Evolutionary conservation across 2,888 invertebrate species (phyloP).

Genomic region (Epirrhoe tristata): DNA sequence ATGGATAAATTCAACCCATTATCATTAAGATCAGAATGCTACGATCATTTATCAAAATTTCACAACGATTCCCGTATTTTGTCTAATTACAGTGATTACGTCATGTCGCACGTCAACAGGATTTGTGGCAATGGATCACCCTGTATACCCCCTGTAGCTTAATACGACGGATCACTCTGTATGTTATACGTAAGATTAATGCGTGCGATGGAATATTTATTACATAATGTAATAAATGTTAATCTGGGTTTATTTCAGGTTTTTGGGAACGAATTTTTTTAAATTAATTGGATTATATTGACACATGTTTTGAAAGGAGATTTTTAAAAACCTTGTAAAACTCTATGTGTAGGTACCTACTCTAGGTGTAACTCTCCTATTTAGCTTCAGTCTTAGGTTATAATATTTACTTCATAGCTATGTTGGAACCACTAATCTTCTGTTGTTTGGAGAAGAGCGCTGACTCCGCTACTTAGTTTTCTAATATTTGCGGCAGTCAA

Average conservation of each 20-base stretch:
- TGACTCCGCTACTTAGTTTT: too few relatives aligned
- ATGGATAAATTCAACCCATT: background rate
- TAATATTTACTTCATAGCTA: too few relatives aligned
- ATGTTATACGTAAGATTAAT: constrained; percentile 22
- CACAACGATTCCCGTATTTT: constrained; percentile 16
- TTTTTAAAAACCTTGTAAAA: background rate
- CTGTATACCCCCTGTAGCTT: constrained; percentile 1
- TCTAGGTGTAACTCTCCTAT: too few relatives aligned
- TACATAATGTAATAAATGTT: background rate
- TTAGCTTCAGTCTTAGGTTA: too few relatives aligned
- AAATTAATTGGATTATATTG: constrained; percentile 1
- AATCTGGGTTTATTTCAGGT: constrained; percentile 11
- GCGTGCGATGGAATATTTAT: constrained; percentile 14
- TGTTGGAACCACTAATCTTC: too few relatives aligned
- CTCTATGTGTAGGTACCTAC: too few relatives aligned
- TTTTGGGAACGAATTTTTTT: background rate
- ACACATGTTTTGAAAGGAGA: background rate
- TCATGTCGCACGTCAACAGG: constrained; percentile 8
- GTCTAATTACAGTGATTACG: constrained; percentile 27
- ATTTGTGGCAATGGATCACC: constrained; percentile 20
- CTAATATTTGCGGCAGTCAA: too few relatives aligned
- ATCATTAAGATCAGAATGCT: background rate
- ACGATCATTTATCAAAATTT: constrained; percentile 18
- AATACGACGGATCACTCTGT: constrained; percentile 17
- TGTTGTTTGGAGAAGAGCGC: too few relatives aligned